Evolutionary conservation across 2,888 invertebrate genomes (phyloP), one percentile per base, ranked within the genome.

Genomic region (Pristionchus entomophagus): DNA sequence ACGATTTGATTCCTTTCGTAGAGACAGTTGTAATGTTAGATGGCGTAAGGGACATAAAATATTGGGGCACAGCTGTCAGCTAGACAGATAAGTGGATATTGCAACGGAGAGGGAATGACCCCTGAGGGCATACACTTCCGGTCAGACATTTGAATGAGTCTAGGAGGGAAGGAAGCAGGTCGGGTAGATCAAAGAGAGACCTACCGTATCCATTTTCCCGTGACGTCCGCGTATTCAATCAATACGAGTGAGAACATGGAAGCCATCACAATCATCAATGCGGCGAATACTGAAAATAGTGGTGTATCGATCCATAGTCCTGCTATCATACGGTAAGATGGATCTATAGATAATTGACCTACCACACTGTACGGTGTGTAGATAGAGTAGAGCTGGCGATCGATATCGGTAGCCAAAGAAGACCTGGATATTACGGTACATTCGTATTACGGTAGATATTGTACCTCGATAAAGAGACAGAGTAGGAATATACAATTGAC

Each of bases 281-380:
- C 32, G 49, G 32, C 49, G 35, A 80, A 80, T 3, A 80, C 78
- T 80, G 78, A 32, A 80, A 49, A n/a, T 8, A n/a, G 51, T 35
- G 51, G 32, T 29, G 65, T 82, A 82, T 41, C 38, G 77, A 77
- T 77, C 26, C 4, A 41, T n/a, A n/a, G 22, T 26, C 41, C 8
- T 77, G 6, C 12, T 38, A 59, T 22, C n/a, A 56, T 59, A 82
- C 41, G n/a, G 38, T n/a, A 41, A 14, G 17, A 49, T 51, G 45
- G 65, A 29, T 29, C 65, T 8, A 35, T 8, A 29, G 65, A 19
- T 29, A 29, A 8, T 49, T 78, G 78, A 82, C 59, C 59, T 26
- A 82, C 82, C 56, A 26, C 82, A 82, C 41, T 82, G 53, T 8
- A 82, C 26, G 59, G 56, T 41, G 82, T 82, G 82, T 41, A 82